Percentiles rank a stretch among this genome's conserved stretches.
Evolutionary conservation across 2,113 vertebrate genomes (phyloP).

Genomic region (Phylloscopus trochiloides): DNA sequence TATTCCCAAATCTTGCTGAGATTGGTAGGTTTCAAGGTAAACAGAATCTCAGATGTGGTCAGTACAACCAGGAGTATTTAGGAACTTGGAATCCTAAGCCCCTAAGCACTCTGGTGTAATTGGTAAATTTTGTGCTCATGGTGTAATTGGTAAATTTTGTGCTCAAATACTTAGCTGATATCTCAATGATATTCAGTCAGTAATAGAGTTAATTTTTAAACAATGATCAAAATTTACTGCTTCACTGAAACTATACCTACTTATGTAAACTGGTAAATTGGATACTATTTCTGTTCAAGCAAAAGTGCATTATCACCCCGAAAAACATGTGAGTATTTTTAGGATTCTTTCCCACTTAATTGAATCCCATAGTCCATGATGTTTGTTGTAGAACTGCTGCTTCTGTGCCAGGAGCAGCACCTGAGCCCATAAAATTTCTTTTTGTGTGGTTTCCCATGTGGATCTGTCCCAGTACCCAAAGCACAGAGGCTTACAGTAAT

Average conservation of each 20-base stretch:
- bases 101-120: background rate
- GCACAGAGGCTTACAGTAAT: background rate
- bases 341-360: background rate
- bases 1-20: background rate
- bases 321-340: background rate
- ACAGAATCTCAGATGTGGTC: too few relatives aligned
- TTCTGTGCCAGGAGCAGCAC: background rate
- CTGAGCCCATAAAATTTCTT: background rate
- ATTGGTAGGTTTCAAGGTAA: background rate
- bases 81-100: background rate
- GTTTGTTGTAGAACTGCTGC: background rate
- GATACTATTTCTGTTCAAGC: background rate
- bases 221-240: background rate
- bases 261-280: background rate
- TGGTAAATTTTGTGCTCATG: background rate
- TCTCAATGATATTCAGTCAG: background rate
- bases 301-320: background rate
- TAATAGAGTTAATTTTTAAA: background rate
- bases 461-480: background rate
- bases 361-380: background rate
- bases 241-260: background rate
- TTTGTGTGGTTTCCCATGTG: background rate
- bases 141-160: background rate
- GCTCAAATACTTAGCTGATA: background rate
- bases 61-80: background rate